Base-by-base conservation (phyloP, 2,113 vertebrate species). In the Benitochromis conjunctus region DNA sequence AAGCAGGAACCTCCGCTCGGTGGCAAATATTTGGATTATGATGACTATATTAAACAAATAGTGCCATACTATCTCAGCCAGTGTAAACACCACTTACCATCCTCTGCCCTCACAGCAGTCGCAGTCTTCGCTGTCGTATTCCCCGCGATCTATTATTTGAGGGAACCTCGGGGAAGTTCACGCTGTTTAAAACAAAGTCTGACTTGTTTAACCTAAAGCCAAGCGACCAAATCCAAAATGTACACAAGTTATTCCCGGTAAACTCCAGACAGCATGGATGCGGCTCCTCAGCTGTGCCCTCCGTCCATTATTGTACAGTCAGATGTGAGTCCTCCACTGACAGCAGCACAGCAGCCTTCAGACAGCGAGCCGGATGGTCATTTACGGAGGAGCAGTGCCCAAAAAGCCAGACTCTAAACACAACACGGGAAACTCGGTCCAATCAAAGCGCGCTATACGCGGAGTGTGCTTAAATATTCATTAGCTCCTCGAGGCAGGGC, bases 31-130 rank as follows among this genome's bases (percentile, higher is more conserved):
- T 26, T 78, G 9, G 5, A 36, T 53, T 60, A 48, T 80, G 18
- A 21, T 69, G 26, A 76, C 24, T 53, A 46, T 85, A 29, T 5
- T 46, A 2, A 86, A 48, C 69, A 78, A 85, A 82, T n/a, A 13
- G 31, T 51, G 41, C 66, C 51, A 74, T 60, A 26, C 76, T 41
- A 64, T 36, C 43, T 36, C 51, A 57, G 6, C n/a, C 48, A 79
- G 64, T 46, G 82, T 84, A 62, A 82, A 51, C 16, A 83, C 64
- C 34, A 93, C 95, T 94, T 86, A 95, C 95, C 95, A 95, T 95
- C 88, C 84, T 95, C 74, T 76, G 58, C 18, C 81, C 77, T 92
- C 66, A 83, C 54, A 85, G 62, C 86, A 19, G 48, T 54, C 41
- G 12, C 81, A 46, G 87, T 88, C 29, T 77, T 78, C 80, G 57